A percentile compares a stretch with the other conserved stretches of the same genome.
Conservation (phyloP, 2,888 invertebrate species). For the Lysandra coridon region DNA sequence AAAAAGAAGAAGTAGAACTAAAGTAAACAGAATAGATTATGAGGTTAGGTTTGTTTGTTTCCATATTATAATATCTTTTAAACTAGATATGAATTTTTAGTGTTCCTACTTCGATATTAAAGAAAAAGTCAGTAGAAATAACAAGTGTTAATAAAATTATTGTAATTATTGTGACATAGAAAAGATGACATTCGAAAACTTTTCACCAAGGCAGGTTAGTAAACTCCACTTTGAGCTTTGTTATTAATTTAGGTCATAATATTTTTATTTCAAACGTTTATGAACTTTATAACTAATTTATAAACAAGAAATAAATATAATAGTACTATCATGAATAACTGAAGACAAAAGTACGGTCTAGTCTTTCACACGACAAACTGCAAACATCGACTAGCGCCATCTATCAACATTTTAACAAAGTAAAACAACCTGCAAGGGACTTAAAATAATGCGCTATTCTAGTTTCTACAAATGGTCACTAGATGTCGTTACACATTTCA, state of each 20-base stretch:
- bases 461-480: constrained; percentile 25
- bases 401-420: constrained; percentile 4
- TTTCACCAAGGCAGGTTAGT: constrained; percentile 60
- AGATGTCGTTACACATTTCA: constrained; percentile 60
- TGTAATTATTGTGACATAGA: neutral
- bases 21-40: neutral
- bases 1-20: no score
- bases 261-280: no score
- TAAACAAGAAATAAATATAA: no score
- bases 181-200: constrained; percentile 56
- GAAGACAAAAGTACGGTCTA: no score
- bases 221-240: constrained; percentile 37
- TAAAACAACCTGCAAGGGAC: neutral
- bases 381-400: constrained; percentile 14
- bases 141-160: neutral
- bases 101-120: neutral
- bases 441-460: neutral
- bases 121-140: neutral
- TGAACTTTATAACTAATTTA: no score
- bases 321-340: no score
- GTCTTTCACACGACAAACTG: no score
- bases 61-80: neutral
- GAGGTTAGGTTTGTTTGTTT: neutral
- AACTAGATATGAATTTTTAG: no score
- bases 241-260: neutral